phyloP scores from a whole-genome alignment of 64 coral and sea anemone species.

The Montipora cactus region DNA sequence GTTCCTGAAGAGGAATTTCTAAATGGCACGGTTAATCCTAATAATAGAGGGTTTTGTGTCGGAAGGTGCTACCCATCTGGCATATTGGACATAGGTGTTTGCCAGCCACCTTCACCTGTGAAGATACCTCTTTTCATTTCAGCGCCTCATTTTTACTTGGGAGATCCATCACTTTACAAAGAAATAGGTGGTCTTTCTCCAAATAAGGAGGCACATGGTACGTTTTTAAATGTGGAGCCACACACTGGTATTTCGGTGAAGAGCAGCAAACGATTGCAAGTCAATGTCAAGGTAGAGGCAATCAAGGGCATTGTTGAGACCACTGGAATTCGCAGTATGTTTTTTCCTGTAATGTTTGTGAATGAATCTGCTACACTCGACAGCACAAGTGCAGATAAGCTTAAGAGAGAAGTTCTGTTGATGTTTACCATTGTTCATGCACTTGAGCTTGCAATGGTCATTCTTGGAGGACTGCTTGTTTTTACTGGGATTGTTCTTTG shows the following conservation, averaged over 20 bases:
- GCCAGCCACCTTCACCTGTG: conserved; percentile 78
- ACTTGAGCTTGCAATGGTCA: conserved; percentile 75
- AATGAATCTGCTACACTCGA: conserved; percentile 86
- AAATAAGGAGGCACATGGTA: conserved; percentile 82
- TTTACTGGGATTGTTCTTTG: conserved; percentile 66
- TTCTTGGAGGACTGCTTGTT: conserved; percentile 79
- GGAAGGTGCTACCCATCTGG: conserved; percentile 89
- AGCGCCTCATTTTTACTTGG: conserved; percentile 93
- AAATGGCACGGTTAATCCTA: conserved; percentile 70
- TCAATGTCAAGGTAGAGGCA: conserved; percentile 83
- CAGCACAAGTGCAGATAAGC: conserved; percentile 48
- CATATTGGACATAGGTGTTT: conserved; percentile 87
- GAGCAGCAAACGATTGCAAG: conserved; percentile 82
- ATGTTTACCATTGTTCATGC: conserved; percentile 79
- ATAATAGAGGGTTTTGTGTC: conserved; percentile 90
- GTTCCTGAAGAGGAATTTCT: conserved; percentile 74
- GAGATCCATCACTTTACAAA: conserved; percentile 53
- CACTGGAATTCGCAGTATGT: conserved; percentile 56
- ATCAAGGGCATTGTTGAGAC: conserved; percentile 64
- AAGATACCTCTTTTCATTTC: conserved; percentile 88
- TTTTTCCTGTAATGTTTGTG: conserved; percentile 86
- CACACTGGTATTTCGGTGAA: conserved; percentile 81
- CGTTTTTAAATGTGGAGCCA: conserved; percentile 87
- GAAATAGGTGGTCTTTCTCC: conserved; percentile 79
- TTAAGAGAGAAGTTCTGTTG: conserved; percentile 81